Conservation (phyloP, 2,888 invertebrate genomes). For the Drosophila suboccidentalis region DNA sequence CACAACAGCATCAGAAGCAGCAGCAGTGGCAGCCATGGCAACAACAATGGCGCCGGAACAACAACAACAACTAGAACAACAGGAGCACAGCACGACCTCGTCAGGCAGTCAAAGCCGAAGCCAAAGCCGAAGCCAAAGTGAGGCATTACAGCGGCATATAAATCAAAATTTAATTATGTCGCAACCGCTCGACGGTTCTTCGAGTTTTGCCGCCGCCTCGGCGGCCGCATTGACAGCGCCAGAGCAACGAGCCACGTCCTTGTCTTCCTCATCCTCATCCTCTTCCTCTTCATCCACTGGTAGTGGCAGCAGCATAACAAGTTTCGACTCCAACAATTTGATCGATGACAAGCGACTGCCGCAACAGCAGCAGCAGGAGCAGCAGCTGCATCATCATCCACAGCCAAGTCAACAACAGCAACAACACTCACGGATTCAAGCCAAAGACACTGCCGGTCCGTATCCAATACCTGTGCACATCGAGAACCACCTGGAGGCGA, state of each 20-base stretch:
- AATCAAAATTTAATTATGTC: conserved; percentile 85
- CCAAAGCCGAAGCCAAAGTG: conserved; percentile 40
- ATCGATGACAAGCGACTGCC: conserved; percentile 76
- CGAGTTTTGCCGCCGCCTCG: conserved; percentile 59
- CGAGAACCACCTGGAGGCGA: conserved; percentile 69
- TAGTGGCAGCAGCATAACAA: conserved; percentile 79
- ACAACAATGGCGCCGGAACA: conserved; percentile 42
- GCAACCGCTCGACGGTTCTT: conserved; percentile 52
- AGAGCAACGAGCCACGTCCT: conserved; percentile 15
- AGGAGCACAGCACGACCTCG: conserved; percentile 30
- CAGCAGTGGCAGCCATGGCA: conserved; percentile 25
- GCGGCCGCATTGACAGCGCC: conserved; percentile 59
- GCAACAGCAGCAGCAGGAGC: conserved; percentile 40
- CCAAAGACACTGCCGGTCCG: conserved; percentile 79
- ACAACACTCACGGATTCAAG: conserved; percentile 74
- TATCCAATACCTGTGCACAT: conserved; percentile 62
- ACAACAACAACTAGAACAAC: not conserved
- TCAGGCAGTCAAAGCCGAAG: conserved; percentile 43
- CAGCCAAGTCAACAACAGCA: conserved; percentile 50
- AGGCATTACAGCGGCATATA: conserved; percentile 80
- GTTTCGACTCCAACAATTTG: conserved; percentile 82
- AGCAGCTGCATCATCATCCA: conserved; percentile 31
- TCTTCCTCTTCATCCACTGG: conserved; percentile 14
- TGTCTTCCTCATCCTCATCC: conserved; percentile 16
- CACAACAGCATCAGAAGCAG: conserved; percentile 37